Percentiles rank a stretch among this genome's conserved stretches.
Evolutionary conservation across 2,113 vertebrate species (phyloP).

Genomic region (Regulus satrapa): DNA sequence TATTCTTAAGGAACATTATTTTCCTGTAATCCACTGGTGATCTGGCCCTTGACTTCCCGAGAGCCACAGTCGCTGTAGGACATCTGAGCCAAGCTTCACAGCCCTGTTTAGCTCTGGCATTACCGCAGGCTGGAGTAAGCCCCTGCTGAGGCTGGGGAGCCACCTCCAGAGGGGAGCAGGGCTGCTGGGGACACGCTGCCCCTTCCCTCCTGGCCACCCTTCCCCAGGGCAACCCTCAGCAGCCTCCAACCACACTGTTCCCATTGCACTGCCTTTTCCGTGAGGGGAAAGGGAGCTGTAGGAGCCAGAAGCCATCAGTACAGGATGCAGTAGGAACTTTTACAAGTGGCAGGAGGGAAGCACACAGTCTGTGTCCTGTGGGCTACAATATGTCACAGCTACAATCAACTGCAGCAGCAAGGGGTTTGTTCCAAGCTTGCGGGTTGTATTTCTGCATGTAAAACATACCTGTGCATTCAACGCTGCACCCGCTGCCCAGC

Average conservation of each 20-base stretch:
- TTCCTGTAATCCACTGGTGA: not conserved
- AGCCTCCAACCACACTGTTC: not conserved
- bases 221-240: not conserved
- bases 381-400: not conserved
- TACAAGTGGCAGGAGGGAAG: not conserved
- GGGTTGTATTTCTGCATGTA: not conserved
- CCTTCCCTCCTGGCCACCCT: not conserved
- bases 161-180: not conserved
- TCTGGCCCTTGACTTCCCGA: not conserved
- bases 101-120: not conserved
- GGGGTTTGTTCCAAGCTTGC: not conserved
- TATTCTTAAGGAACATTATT: not conserved
- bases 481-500: not conserved
- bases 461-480: not conserved
- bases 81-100: accelerated
- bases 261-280: not conserved
- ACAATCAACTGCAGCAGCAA: not conserved
- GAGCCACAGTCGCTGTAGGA: not conserved
- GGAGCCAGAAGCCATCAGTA: not conserved
- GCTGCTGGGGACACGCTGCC: not conserved
- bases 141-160: accelerated
- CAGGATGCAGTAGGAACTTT: not conserved
- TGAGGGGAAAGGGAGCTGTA: not conserved
- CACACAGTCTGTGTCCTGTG: accelerated
- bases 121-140: accelerated